Evolutionary conservation across 2,113 vertebrate species (phyloP).

Genomic region (Camelus bactrianus): DNA sequence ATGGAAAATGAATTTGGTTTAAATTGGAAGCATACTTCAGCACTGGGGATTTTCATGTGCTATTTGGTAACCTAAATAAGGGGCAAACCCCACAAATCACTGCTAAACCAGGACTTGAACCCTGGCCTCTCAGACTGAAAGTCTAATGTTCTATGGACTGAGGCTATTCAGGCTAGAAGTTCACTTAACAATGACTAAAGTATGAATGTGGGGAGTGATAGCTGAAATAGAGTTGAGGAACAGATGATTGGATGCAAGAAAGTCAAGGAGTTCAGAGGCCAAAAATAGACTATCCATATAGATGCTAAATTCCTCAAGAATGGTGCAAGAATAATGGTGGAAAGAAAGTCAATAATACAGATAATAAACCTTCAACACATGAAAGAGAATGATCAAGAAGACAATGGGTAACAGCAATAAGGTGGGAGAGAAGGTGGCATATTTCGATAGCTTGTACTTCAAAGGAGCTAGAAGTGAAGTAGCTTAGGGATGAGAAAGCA

Average conservation of each 20-base stretch:
- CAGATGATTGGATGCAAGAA: neutral
- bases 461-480: neutral
- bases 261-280: neutral
- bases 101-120: neutral
- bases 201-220: neutral
- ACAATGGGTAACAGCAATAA: neutral
- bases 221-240: neutral
- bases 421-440: neutral
- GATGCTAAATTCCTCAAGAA: neutral
- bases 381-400: neutral
- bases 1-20: neutral
- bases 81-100: neutral
- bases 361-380: neutral
- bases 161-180: neutral
- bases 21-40: neutral
- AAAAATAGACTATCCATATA: neutral
- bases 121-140: neutral
- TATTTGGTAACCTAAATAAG: neutral
- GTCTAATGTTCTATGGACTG: neutral
- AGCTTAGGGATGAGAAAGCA: neutral
- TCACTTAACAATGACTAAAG: neutral
- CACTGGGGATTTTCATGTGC: neutral
- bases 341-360: neutral
- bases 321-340: neutral
- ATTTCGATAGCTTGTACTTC: neutral